Percentiles rank a stretch among this genome's conserved stretches.
These are phyloP conservation scores for Rhea pennata DNA, from an alignment of 2,113 vertebrate species.

Conservation along the genomic window DNA sequence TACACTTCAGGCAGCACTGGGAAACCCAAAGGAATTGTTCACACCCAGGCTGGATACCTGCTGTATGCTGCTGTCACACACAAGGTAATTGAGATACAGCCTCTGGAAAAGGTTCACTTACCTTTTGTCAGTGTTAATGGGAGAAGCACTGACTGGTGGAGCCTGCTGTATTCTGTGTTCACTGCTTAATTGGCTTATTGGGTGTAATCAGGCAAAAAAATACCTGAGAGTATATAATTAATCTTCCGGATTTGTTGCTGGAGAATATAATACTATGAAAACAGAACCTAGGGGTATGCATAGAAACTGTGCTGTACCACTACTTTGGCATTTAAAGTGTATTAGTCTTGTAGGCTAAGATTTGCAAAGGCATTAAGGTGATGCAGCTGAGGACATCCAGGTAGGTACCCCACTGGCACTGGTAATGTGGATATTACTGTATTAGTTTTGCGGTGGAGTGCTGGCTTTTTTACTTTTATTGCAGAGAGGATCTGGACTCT, in stretches of 20 bases:
- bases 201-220: neutral
- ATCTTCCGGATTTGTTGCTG: neutral
- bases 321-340: neutral
- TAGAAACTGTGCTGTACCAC: neutral
- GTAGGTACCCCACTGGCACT: neutral
- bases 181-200: neutral
- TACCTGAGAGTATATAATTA: neutral
- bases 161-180: neutral
- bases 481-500: neutral
- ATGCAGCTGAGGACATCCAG: neutral
- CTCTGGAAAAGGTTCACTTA: neutral
- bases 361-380: neutral
- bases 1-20: slow-evolving; percentile 93
- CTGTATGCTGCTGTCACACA: slow-evolving; percentile 87
- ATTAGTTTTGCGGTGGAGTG: neutral
- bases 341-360: neutral
- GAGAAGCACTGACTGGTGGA: neutral
- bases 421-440: neutral
- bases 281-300: neutral
- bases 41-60: slow-evolving; percentile 92
- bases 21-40: slow-evolving; percentile 89
- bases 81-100: slow-evolving; percentile 79
- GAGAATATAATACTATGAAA: neutral
- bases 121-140: fast-evolving
- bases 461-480: neutral